Base-by-base conservation (phyloP, 2,113 vertebrate genomes). In the Lepus timidus region DNA sequence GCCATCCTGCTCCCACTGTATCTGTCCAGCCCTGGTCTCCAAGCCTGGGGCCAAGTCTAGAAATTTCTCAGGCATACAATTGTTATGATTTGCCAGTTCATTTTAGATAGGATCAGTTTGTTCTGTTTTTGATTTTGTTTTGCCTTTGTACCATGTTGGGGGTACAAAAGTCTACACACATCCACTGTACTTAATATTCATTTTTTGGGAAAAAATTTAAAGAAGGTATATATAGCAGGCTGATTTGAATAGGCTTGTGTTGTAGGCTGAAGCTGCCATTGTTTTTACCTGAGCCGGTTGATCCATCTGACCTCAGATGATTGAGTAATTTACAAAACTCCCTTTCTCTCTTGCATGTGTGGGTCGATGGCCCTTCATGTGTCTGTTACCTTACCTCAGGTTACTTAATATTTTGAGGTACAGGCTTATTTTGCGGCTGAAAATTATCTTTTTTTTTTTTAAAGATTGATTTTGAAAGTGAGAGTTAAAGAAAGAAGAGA, bases 1-100 rank as follows among this genome's bases (percentile, higher is more conserved):
- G 51, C 84, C 20, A 19, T 33, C 74, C 49, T 2, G 2, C 19
- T 39, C 25, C 67, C 55, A 61, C 23, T 29, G 36, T 0, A 0
- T 71, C 86, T 29, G 14, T 31, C 8, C 64, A 4, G 52, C 61
- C 73, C 36, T 19, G 64, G 19, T 85, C 36, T 75, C 2, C 10
- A 36, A 31, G 74, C 25, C 61, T 70, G n/a, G 78, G 39, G 39
- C 33, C 36, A 29, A 78, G 36, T 62, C 65, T 61, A 92, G 65
- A 44, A 10, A 23, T 64, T 74, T 93, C 58, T 83, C 36, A 20
- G 4, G 17, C 31, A 49, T 49, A 70, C 10, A 6, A 31, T 95
- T 78, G 52, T 12, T 78, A 44, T 36, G 64, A 29, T 74, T 90
- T 68, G 23, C n/a, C 36, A 73, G 3, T 85, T 81, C 65, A 51